A percentile compares a stretch with the other conserved stretches of the same genome.
Conservation (phyloP, 1,140 invertebrate species). For the Asbolus verrucosus region DNA sequence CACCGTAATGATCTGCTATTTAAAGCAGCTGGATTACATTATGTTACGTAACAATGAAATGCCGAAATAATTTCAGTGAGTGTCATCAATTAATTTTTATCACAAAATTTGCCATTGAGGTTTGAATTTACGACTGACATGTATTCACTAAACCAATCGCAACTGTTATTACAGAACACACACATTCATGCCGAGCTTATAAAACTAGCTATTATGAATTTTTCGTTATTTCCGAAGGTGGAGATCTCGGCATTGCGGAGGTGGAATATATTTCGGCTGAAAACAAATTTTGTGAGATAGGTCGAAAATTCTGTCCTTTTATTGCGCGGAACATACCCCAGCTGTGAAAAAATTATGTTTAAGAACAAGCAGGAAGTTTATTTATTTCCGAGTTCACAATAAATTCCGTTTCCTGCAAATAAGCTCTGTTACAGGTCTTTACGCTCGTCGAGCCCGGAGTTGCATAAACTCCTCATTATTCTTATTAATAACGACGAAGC, state of each 20-base stretch:
- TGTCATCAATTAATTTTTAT: constrained; percentile 33
- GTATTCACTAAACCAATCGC: constrained; percentile 40
- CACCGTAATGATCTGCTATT: constrained; percentile 8
- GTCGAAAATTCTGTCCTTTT: too few species aligned
- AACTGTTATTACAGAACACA: background rate
- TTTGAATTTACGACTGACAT: constrained; percentile 36
- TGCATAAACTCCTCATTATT: constrained; percentile 31
- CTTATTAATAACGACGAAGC: constrained; percentile 1
- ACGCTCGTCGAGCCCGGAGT: too few species aligned
- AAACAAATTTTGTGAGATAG: constrained; percentile 13
- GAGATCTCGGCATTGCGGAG: too few species aligned
- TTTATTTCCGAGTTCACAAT: constrained; percentile 9
- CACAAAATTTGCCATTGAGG: constrained; percentile 18
- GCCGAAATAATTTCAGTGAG: constrained; percentile 6
- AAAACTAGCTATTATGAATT: too few species aligned
- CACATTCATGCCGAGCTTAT: background rate
- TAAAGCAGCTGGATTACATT: background rate
- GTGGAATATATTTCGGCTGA: too few species aligned
- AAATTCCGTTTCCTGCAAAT: constrained; percentile 12
- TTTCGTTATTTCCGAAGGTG: too few species aligned
- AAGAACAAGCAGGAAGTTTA: constrained; percentile 4
- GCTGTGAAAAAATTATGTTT: constrained; percentile 9
- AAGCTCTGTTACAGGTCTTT: constrained; percentile 1
- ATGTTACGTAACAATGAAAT: constrained; percentile 8
- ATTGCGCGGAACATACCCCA: background rate